Evolutionary conservation across 1,140 invertebrate species (phyloP).

Genomic region (Thaumatotibia leucotreta): DNA sequence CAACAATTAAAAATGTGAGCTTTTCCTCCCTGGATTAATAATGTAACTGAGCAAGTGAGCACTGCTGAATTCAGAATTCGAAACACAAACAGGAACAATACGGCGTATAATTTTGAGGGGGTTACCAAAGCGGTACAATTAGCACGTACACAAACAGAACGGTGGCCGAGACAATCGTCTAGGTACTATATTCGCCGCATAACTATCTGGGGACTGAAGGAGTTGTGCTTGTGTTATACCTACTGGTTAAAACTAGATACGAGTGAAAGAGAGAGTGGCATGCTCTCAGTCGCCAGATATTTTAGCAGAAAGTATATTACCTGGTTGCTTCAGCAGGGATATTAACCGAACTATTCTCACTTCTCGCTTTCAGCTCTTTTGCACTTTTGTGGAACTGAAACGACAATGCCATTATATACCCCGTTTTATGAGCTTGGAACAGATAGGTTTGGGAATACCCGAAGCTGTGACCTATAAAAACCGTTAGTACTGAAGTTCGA

Average conservation of each 20-base stretch:
- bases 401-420: neutral
- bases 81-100: neutral
- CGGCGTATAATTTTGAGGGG: neutral
- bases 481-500: neutral
- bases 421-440: neutral
- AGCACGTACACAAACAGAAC: slow-evolving; percentile 8
- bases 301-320: too few species aligned
- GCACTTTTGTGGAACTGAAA: neutral
- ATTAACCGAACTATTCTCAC: slow-evolving; percentile 7
- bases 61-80: neutral
- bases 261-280: too few species aligned
- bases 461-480: neutral
- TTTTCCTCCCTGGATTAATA: too few species aligned
- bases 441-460: neutral
- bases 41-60: too few species aligned
- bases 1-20: too few species aligned
- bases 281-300: too few species aligned
- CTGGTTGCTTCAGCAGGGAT: neutral
- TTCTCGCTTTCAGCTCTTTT: neutral
- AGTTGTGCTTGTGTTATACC: too few species aligned
- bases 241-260: too few species aligned
- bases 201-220: too few species aligned
- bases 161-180: neutral
- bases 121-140: neutral
- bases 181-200: too few species aligned